phyloP scores from a whole-genome alignment of 2,888 invertebrate genomes.

The Rhamphomyia laevipes region DNA sequence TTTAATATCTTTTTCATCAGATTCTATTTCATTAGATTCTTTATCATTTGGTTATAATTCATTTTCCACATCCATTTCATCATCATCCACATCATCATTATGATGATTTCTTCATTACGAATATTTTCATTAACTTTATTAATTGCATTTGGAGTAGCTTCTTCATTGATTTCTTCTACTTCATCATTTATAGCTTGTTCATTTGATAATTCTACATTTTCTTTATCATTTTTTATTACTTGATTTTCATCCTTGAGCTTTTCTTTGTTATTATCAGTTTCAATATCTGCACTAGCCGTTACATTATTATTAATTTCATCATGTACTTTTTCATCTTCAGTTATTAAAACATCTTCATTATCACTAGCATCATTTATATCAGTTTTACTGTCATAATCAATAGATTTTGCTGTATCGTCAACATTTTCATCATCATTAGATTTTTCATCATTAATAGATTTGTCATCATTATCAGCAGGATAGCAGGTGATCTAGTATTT shows the following conservation, averaged over 20 bases:
- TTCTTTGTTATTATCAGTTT: conserved; percentile 5
- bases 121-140: conserved; percentile 3
- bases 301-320: conserved; percentile 15
- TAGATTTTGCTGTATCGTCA: no score
- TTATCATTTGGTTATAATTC: conserved; percentile 3
- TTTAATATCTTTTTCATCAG: conserved; percentile 7
- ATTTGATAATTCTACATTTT: conserved; percentile 14
- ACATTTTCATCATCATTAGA: no score
- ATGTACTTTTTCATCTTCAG: conserved; percentile 17
- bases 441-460: conserved; percentile 6
- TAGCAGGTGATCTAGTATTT: no score
- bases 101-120: no score
- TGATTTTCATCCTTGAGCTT: conserved; percentile 4
- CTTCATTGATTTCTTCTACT: conserved; percentile 12
- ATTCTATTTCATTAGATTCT: conserved; percentile 6
- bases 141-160: conserved; percentile 12
- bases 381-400: conserved; percentile 8
- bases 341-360: conserved; percentile 5
- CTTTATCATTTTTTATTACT: conserved; percentile 15
- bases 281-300: conserved; percentile 13
- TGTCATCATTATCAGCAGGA: no score
- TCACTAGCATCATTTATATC: conserved; percentile 7
- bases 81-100: conserved; percentile 7
- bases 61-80: conserved; percentile 10
- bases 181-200: conserved; percentile 14